Evolutionary conservation across 2,113 vertebrate genomes (phyloP), one percentile per base, ranked within the genome.

Genomic region (Indicator indicator): DNA sequence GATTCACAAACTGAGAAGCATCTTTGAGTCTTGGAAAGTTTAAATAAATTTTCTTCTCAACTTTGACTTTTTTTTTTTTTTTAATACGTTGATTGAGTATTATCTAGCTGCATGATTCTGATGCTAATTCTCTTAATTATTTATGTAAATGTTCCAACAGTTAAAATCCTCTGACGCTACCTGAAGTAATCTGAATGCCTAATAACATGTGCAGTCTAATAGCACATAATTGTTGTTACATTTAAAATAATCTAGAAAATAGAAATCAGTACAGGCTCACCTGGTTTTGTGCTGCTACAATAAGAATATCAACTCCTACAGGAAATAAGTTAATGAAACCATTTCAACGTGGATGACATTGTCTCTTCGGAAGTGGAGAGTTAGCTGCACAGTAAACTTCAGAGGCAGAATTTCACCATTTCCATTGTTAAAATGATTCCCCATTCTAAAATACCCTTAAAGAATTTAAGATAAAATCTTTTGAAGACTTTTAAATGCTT

Each of bases 71-170:
- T 77, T 56, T 81, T 68, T 24, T 52, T 52, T 52, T 52, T 52
- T 21, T 21, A 17, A 42, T 85, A 55, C 60, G 46, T 52, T 54
- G 33, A 72, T 89, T 77, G 71, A 76, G 83, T 62, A 69, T 91
- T 90, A 83, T 88, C 86, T 71, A 50, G 38, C 72, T 89, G 78
- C 40, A 28, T 58, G 68, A 63, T 90, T 92, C 89, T 95, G 52
- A 86, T 77, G 79, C 26, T 93, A 95, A 97, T 97, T 95, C 71
- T 93, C 81, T 84, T 95, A 88, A 95, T 96, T 96, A 96, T 96
- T 97, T 91, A 83, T 94, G 94, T 89, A 88, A 97, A 95, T 96
- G 13, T 76, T 79, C 71, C 79, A 96, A 89, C 78, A 85, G 95
- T 82, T 93, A 88, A 93, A 95, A 97, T 73, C 70, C 69, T 90